Percentiles rank a stretch among this genome's conserved stretches.
These are phyloP conservation scores for Tuberolachnus salignus DNA, from an alignment of 2,888 invertebrate species.

Conservation along the genomic window DNA sequence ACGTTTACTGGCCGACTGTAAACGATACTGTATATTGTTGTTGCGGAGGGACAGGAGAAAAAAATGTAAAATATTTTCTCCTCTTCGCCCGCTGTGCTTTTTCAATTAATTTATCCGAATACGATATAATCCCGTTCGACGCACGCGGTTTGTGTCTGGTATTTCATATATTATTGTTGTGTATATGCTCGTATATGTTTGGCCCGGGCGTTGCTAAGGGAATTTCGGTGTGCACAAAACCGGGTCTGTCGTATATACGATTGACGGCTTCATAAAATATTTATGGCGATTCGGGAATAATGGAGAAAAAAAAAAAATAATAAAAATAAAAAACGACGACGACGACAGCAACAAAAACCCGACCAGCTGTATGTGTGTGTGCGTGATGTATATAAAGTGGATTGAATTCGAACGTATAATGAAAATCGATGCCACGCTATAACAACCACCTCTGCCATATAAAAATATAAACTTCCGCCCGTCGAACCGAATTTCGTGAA, in stretches of 20 bases:
- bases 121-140: not conserved
- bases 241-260: slow-evolving; percentile 19
- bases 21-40: too few relatives aligned
- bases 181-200: slow-evolving; percentile 33
- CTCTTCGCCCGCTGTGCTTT: not conserved
- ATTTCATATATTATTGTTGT: not conserved
- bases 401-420: slow-evolving; percentile 29
- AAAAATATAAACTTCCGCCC: not conserved
- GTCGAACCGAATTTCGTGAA: not conserved
- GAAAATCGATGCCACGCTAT: slow-evolving; percentile 22
- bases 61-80: too few relatives aligned
- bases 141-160: not conserved
- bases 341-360: not conserved
- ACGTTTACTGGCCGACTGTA: too few relatives aligned
- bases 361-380: not conserved
- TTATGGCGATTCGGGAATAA: slow-evolving; percentile 38
- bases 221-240: slow-evolving; percentile 30
- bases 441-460: not conserved
- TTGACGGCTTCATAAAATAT: slow-evolving; percentile 54
- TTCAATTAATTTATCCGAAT: too few relatives aligned
- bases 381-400: not conserved
- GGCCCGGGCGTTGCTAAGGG: slow-evolving; percentile 36
- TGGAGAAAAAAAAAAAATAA: not conserved
- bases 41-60: too few relatives aligned
- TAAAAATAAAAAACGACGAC: not conserved